Conservation (phyloP, 2,113 vertebrate species). For the Alligator sinensis region DNA sequence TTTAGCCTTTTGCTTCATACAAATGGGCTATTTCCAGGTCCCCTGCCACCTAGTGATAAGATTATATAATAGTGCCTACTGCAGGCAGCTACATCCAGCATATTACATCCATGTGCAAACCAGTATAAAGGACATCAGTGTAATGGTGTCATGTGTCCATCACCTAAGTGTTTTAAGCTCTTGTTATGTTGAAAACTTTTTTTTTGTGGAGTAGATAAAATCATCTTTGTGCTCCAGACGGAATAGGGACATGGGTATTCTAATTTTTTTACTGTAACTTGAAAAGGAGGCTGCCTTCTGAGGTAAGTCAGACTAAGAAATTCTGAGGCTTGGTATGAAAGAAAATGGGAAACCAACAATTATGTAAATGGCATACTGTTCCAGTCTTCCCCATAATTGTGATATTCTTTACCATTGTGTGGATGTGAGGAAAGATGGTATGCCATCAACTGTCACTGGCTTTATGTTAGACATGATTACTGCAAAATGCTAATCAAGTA, state of each 20-base stretch:
- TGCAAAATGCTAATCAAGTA: not conserved
- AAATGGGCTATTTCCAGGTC: no score
- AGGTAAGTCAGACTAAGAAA: not conserved
- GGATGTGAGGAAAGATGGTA: not conserved
- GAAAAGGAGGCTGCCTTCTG: not conserved
- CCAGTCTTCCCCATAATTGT: not conserved
- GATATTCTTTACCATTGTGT: not conserved
- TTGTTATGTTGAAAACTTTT: not conserved
- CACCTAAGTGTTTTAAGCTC: not conserved
- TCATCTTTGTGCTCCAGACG: not conserved
- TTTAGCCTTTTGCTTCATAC: no score
- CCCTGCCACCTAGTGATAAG: no score
- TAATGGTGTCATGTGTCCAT: no score
- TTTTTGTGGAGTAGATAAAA: slow-evolving; percentile 28
- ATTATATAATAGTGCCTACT: no score
- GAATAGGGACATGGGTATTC: slow-evolving; percentile 19
- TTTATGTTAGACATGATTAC: not conserved
- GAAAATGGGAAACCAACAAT: not conserved
- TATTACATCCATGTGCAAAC: no score
- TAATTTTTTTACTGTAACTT: slow-evolving; percentile 40
- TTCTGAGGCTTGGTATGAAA: not conserved
- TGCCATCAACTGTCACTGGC: not conserved
- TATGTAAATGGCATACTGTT: not conserved
- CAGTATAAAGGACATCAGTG: no score
- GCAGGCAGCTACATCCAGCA: no score